Conservation (phyloP, 2,888 invertebrate genomes). For the Pterobdella sp. region DNA sequence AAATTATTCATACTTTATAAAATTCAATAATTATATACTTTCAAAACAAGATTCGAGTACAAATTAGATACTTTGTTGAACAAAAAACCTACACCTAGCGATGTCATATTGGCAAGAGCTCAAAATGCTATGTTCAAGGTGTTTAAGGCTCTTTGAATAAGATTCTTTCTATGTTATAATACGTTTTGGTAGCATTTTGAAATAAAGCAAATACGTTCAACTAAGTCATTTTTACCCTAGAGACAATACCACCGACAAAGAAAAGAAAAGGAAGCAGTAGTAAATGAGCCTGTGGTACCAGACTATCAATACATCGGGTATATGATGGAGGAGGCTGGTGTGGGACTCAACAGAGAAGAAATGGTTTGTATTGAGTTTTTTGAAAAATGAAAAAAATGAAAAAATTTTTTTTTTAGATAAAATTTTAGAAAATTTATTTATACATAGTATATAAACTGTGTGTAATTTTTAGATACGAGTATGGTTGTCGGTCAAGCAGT, state of each 20-base stretch:
- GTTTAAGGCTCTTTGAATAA: not conserved
- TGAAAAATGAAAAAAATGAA: not conserved
- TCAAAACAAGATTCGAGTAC: conserved; percentile 19
- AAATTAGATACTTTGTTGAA: conserved; percentile 24
- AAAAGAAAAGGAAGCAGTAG: not conserved
- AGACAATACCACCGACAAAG: not conserved
- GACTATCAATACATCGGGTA: conserved; percentile 13
- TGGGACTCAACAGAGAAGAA: conserved; percentile 22
- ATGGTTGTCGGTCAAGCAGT: conserved; percentile 19
- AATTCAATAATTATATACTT: too few species aligned
- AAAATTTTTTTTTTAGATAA: not conserved
- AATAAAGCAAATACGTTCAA: too few species aligned
- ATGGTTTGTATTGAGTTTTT: conserved; percentile 8
- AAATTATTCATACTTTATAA: too few species aligned
- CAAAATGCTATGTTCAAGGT: conserved; percentile 25
- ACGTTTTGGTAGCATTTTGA: not conserved
- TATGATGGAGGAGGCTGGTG: conserved; percentile 12
- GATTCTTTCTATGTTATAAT: not conserved
- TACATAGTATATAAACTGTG: too few species aligned
- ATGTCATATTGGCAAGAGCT: conserved; percentile 9
- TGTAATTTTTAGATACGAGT: conserved; percentile 24
- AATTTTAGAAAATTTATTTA: not conserved
- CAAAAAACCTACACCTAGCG: conserved; percentile 12
- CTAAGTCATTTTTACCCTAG: too few species aligned
- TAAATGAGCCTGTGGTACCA: not conserved